Conservation (phyloP, 30 jellyfish, hydroid and myxozoan species). For the Nemopilema nomurai region DNA sequence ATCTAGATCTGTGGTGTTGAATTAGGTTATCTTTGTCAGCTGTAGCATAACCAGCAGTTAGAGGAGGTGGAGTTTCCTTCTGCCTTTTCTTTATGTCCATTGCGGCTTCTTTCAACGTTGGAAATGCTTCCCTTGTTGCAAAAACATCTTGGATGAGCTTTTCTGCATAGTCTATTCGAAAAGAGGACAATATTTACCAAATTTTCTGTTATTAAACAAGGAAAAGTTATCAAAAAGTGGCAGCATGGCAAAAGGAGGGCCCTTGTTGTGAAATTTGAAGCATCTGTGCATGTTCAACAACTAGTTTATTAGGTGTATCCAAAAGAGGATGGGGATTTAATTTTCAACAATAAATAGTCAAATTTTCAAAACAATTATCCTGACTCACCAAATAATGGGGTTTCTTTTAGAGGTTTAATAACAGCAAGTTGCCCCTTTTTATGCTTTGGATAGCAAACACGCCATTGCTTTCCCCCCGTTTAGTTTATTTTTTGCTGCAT, state of each 20-base stretch:
- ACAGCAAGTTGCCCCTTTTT: no score
- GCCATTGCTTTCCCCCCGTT: no score
- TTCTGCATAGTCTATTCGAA: conserved; percentile 1
- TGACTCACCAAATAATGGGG: no score
- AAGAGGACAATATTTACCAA: not conserved
- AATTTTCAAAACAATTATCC: no score
- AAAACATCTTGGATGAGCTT: conserved; percentile 1
- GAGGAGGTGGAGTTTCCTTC: conserved; percentile 4
- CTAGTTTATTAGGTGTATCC: no score
- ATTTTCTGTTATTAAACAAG: not conserved
- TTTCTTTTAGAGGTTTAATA: no score
- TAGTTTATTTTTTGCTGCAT: no score
- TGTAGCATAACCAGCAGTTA: not conserved
- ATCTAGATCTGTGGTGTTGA: conserved; percentile 1
- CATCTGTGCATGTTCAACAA: no score
- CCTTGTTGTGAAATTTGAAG: conserved; percentile 4
- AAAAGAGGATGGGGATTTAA: no score
- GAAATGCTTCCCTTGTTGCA: not conserved
- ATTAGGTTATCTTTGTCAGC: not conserved
- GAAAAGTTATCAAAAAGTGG: not conserved
- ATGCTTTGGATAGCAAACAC: no score
- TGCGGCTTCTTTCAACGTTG: conserved; percentile 1
- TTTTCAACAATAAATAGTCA: no score
- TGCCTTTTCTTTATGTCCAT: not conserved
- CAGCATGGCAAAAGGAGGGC: not conserved